Evolutionary conservation across 1,140 invertebrate species (phyloP).

Genomic region (Condylostylus longicornis): DNA sequence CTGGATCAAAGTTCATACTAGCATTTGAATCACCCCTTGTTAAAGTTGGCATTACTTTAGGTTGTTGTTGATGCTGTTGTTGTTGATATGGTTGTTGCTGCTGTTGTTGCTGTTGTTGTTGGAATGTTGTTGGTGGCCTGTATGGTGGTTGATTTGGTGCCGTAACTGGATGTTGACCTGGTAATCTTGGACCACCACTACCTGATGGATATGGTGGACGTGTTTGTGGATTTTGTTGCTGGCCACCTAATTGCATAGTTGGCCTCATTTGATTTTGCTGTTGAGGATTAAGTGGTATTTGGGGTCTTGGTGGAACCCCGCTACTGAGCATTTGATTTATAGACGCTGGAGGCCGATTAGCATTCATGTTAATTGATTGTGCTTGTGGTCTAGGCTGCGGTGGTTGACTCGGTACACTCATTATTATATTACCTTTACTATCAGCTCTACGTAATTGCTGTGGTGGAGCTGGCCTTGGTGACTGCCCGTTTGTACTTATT

Average conservation of each 20-base stretch:
- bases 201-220: constrained; percentile 11
- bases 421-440: constrained; percentile 25
- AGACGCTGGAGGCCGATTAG: constrained; percentile 13
- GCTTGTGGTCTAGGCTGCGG: constrained; percentile 14
- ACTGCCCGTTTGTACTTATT: not conserved
- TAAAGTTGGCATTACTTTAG: constrained; percentile 11
- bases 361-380: constrained; percentile 13
- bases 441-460: constrained; percentile 21
- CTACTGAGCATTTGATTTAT: constrained; percentile 21
- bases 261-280: not conserved
- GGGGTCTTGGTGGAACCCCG: constrained; percentile 15
- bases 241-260: not conserved
- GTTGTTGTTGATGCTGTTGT: constrained; percentile 11
- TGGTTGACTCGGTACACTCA: constrained; percentile 13
- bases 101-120: constrained; percentile 5
- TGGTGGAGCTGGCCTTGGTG: constrained; percentile 4
- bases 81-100: constrained; percentile 5
- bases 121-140: constrained; percentile 3
- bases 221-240: constrained; percentile 19
- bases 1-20: constrained; percentile 28
- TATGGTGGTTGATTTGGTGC: constrained; percentile 12
- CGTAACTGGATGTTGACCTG: constrained; percentile 9
- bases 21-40: constrained; percentile 27
- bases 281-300: too few relatives aligned
- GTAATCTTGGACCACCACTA: constrained; percentile 19